phyloP scores from a whole-genome alignment of 2,797 vertebrate species.

The Astyanax mexicanus region DNA sequence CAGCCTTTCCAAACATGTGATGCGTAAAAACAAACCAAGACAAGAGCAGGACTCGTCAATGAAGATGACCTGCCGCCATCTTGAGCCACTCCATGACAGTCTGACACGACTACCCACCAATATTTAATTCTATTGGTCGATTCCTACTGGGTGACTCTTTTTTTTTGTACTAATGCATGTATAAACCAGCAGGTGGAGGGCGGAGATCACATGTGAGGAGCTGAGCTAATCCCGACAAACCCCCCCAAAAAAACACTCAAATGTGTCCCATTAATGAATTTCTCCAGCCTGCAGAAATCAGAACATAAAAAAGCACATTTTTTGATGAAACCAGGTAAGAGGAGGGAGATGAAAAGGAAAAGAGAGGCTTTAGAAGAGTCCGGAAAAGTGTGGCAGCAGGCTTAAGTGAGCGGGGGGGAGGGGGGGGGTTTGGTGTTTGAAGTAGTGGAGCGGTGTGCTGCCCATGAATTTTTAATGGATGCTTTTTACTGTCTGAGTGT shows the following conservation, averaged over 20 bases:
- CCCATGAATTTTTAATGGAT: slow-evolving; percentile 81
- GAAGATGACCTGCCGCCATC: no score
- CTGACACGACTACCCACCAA: no score
- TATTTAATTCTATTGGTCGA: no score
- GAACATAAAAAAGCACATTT: slow-evolving; percentile 42
- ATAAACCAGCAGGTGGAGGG: background rate
- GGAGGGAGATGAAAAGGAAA: slow-evolving; percentile 62
- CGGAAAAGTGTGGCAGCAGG: slow-evolving; percentile 62
- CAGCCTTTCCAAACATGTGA: no score
- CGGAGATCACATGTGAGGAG: background rate
- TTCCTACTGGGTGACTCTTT: no score
- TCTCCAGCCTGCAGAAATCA: slow-evolving; percentile 55
- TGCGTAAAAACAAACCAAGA: no score
- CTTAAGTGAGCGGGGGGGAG: slow-evolving; percentile 68
- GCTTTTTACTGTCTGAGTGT: slow-evolving; percentile 81
- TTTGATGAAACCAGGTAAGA: slow-evolving; percentile 41
- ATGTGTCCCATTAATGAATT: slow-evolving; percentile 18
- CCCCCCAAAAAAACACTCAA: slow-evolving; percentile 56
- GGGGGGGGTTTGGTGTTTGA: slow-evolving; percentile 70
- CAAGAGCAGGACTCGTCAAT: no score
- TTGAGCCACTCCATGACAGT: no score
- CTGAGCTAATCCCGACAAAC: slow-evolving; percentile 27
- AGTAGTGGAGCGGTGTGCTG: slow-evolving; percentile 66
- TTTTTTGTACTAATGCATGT: no score
- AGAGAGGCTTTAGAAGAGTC: slow-evolving; percentile 57